A percentile compares a stretch with the other conserved stretches of the same genome.
Conservation (phyloP, 2,113 vertebrate species). For the Accipiter cooperii region DNA sequence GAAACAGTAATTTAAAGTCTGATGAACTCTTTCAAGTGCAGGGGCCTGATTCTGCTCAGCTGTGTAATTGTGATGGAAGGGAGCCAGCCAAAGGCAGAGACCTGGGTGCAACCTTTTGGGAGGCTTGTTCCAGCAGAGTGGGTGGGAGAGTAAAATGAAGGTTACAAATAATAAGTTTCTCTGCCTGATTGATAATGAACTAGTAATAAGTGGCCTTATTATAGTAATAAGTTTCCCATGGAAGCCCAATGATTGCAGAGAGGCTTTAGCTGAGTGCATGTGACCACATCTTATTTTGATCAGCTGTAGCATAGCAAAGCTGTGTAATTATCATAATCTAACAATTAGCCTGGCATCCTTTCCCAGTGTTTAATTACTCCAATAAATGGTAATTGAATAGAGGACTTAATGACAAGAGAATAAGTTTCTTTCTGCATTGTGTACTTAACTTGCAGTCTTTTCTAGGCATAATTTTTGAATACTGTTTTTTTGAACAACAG, state of each 20-base stretch:
- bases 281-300: slow-evolving; percentile 83
- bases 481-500: slow-evolving; percentile 19
- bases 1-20: slow-evolving; percentile 72
- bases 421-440: slow-evolving; percentile 72
- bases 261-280: slow-evolving; percentile 68
- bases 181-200: slow-evolving; percentile 83
- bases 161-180: slow-evolving; percentile 75
- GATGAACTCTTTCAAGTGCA: slow-evolving; percentile 76
- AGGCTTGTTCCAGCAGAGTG: slow-evolving; percentile 70
- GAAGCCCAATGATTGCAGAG: slow-evolving; percentile 67
- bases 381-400: slow-evolving; percentile 80
- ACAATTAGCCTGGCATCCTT: slow-evolving; percentile 90
- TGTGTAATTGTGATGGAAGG: slow-evolving; percentile 92
- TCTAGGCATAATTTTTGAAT: slow-evolving; percentile 45
- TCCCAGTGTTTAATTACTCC: slow-evolving; percentile 88
- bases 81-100: slow-evolving; percentile 77
- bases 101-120: slow-evolving; percentile 73
- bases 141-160: not conserved
- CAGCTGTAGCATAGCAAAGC: slow-evolving; percentile 86
- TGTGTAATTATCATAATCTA: slow-evolving; percentile 92
- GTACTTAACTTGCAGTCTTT: slow-evolving; percentile 59
- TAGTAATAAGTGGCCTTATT: slow-evolving; percentile 77
- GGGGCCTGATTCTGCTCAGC: slow-evolving; percentile 78
- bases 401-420: slow-evolving; percentile 74
- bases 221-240: slow-evolving; percentile 40